Conservation (phyloP, 2,888 invertebrate genomes). For the Idaea straminata region DNA sequence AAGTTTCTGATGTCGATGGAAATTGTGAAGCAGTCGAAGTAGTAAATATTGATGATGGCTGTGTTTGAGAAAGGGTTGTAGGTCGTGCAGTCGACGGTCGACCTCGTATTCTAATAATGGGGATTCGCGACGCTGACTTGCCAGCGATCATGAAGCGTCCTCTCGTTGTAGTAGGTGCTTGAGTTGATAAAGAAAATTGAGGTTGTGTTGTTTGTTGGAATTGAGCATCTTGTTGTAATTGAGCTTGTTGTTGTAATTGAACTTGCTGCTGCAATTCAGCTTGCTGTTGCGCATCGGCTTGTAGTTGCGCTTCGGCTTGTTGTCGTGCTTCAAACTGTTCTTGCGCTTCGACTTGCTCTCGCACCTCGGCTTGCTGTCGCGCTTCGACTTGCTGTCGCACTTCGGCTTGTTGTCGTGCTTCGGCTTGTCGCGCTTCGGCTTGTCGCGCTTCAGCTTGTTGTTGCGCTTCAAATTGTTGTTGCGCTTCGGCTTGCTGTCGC, state of each 20-base stretch:
- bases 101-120: background rate
- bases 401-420: background rate
- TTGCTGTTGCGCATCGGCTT: background rate
- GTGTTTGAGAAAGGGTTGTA: background rate
- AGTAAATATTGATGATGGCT: background rate
- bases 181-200: background rate
- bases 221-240: background rate
- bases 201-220: constrained; percentile 3
- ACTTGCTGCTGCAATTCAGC: background rate
- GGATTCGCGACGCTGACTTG: background rate
- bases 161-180: background rate
- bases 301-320: background rate
- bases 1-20: background rate
- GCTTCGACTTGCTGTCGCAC: background rate
- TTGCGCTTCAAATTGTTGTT: too few species aligned
- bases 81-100: background rate
- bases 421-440: too few species aligned
- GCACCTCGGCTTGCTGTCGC: background rate
- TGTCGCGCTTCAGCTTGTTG: too few species aligned
- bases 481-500: too few species aligned
- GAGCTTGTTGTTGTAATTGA: background rate
- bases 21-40: background rate
- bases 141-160: background rate
- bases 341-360: background rate
- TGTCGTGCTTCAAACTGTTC: background rate